phyloP scores from a whole-genome alignment of 2,797 vertebrate genomes.

The Pangasius djambal region DNA sequence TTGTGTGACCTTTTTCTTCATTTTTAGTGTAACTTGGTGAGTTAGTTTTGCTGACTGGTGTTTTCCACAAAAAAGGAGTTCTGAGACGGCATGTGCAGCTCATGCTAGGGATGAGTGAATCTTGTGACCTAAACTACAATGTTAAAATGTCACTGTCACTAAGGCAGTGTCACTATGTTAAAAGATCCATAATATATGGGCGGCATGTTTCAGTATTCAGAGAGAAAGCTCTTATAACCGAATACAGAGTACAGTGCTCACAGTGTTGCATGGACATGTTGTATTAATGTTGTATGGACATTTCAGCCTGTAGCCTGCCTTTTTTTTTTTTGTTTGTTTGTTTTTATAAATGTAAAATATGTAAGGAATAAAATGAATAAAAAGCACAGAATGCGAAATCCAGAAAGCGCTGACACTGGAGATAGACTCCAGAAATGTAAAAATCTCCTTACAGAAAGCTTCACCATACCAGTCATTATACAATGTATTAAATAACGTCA shows the following conservation, averaged over 20 bases:
- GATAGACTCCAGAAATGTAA: background rate
- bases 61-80: background rate
- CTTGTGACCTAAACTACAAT: background rate
- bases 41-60: background rate
- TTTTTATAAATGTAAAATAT: background rate
- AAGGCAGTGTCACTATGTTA: background rate
- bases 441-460: background rate
- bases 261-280: background rate
- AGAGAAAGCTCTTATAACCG: background rate
- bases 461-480: background rate
- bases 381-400: background rate
- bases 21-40: background rate
- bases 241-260: background rate
- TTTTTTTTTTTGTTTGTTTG: too few species aligned
- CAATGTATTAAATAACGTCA: background rate
- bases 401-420: background rate
- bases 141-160: background rate
- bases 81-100: background rate
- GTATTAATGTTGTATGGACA: background rate
- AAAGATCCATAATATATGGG: background rate
- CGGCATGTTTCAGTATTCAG: background rate
- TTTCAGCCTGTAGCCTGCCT: background rate
- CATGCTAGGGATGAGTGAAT: background rate
- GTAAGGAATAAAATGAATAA: background rate
- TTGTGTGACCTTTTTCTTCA: background rate